Conservation (phyloP, 2,888 invertebrate genomes). For the Kuschelorhynchus macadamiae region DNA sequence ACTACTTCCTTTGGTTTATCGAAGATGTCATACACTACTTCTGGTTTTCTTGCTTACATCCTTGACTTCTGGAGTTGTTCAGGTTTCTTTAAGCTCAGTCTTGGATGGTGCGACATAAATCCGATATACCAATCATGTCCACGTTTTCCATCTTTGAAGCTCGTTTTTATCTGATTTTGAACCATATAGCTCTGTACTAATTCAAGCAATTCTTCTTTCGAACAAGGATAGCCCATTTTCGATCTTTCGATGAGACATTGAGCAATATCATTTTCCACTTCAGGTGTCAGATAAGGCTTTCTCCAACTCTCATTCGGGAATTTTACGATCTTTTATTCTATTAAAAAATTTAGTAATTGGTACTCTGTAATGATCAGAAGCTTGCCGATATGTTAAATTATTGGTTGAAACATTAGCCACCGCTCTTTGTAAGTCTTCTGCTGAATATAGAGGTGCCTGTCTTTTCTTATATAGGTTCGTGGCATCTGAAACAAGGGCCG, state of each 20-base stretch:
- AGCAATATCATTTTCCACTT: conserved; percentile 12
- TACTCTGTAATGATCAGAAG: conserved; percentile 1
- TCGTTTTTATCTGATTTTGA: background rate
- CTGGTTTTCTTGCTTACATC: too few species aligned
- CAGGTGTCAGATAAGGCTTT: conserved; percentile 10
- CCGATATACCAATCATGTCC: conserved; percentile 11
- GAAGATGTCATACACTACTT: too few species aligned
- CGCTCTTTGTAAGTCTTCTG: background rate
- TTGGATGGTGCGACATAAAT: conserved; percentile 5
- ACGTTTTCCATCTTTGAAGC: conserved; percentile 5
- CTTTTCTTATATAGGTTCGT: too few species aligned
- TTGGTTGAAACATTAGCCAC: conserved; percentile 8
- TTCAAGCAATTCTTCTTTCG: background rate
- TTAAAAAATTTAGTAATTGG: background rate
- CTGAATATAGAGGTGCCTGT: too few species aligned
- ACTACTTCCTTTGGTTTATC: background rate
- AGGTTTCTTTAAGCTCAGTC: background rate
- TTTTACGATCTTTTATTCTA: conserved; percentile 10
- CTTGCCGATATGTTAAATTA: conserved; percentile 11
- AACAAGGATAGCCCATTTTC: conserved; percentile 15
- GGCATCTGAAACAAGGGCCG: too few species aligned
- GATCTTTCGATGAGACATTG: conserved; percentile 13
- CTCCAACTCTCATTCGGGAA: background rate
- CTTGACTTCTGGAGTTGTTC: too few species aligned
- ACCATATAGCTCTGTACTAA: too few species aligned